These are phyloP conservation scores for Ericerus pela DNA, from an alignment of 1,140 invertebrate genomes.

Conservation along the genomic window DNA sequence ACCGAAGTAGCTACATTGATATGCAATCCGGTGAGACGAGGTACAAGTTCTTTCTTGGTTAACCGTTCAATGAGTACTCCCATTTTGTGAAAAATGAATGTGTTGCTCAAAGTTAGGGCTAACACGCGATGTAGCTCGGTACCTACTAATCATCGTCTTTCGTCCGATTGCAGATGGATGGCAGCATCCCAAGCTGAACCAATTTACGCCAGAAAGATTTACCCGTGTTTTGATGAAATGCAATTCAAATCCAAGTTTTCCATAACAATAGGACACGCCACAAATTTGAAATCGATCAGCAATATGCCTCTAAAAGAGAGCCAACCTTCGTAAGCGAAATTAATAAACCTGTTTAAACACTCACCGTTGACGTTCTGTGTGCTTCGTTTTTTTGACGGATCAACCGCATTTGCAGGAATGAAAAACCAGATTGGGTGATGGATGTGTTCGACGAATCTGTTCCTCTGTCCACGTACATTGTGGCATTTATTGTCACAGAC, in stretches of 20 bases:
- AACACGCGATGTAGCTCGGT: too few species aligned
- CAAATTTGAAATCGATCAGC: conserved; percentile 19
- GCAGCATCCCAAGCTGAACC: conserved; percentile 54
- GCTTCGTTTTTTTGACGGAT: conserved; percentile 14
- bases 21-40: conserved; percentile 40
- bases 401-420: too few species aligned
- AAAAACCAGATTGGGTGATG: conserved; percentile 55
- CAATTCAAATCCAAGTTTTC: conserved; percentile 50
- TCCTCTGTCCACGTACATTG: conserved; percentile 86
- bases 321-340: conserved; percentile 8
- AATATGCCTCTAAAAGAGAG: conserved; percentile 21
- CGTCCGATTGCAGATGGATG: conserved; percentile 31
- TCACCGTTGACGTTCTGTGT: too few species aligned
- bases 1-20: conserved; percentile 58
- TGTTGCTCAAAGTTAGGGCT: too few species aligned
- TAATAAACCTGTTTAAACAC: too few species aligned
- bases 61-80: too few species aligned
- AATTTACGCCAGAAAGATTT: conserved; percentile 49
- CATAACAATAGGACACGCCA: conserved; percentile 28
- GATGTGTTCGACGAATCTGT: conserved; percentile 66
- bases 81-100: too few species aligned
- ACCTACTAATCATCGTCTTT: too few species aligned
- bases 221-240: conserved; percentile 68
- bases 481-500: conserved; percentile 81
- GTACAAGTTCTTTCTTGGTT: conserved; percentile 39